Evolutionary conservation across 2,797 vertebrate genomes (phyloP).

Genomic region (Rhinoraja longicauda): DNA sequence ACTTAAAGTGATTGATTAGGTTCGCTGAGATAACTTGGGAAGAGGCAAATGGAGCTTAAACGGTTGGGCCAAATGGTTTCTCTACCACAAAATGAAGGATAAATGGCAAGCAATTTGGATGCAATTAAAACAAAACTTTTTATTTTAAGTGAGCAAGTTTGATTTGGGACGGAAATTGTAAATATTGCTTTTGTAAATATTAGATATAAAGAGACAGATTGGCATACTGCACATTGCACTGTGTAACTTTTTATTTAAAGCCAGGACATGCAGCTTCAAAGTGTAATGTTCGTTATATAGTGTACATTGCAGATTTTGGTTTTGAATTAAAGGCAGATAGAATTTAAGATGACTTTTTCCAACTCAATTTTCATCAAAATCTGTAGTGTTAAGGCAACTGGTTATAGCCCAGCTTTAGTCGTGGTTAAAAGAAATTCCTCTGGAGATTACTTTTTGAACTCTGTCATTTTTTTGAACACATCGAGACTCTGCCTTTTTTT

Average conservation of each 20-base stretch:
- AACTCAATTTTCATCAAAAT: background rate
- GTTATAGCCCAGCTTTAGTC: background rate
- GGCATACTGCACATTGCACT: background rate
- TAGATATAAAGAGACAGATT: background rate
- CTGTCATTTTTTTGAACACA: background rate
- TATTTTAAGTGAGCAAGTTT: background rate
- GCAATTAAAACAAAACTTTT: background rate
- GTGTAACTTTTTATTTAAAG: background rate
- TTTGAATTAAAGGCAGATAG: background rate
- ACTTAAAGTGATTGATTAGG: background rate
- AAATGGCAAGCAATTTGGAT: no score
- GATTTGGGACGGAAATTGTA: background rate
- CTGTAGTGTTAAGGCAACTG: background rate
- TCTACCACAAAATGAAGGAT: background rate
- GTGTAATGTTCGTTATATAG: background rate
- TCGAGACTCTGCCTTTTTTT: background rate
- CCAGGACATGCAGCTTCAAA: background rate
- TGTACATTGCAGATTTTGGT: background rate
- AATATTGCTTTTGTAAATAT: background rate
- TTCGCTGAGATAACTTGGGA: background rate
- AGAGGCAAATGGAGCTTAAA: background rate
- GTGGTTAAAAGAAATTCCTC: background rate
- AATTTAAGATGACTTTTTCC: background rate
- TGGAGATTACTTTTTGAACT: background rate
- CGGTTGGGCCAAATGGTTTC: background rate